These are phyloP conservation scores for Corythoichthys haematopterus DNA, from an alignment of 2,113 vertebrate species.

Conservation along the genomic window DNA sequence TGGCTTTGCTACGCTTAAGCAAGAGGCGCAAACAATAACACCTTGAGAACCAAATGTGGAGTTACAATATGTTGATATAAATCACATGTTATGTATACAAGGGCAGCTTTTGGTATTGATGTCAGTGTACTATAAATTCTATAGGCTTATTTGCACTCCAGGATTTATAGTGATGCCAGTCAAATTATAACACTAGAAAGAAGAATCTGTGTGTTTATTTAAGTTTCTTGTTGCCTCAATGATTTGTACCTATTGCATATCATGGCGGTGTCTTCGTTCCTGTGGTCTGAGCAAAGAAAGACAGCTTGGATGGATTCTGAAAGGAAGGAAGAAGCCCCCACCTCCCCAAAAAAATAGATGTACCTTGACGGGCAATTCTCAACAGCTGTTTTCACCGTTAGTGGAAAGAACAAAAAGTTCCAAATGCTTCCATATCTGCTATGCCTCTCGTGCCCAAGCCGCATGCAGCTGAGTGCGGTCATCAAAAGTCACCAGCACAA, in stretches of 20 bases:
- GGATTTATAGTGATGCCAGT: not conserved
- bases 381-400: conserved; percentile 16
- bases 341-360: not conserved
- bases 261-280: conserved; percentile 34
- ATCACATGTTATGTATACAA: conserved; percentile 12
- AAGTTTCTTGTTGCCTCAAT: conserved; percentile 22
- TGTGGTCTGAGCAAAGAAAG: conserved; percentile 22
- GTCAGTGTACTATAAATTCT: not conserved
- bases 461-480: conserved; percentile 43
- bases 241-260: conserved; percentile 36
- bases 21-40: conserved; percentile 11
- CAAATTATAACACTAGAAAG: not conserved
- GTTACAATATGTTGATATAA: conserved; percentile 22
- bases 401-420: conserved; percentile 8
- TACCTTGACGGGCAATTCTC: not conserved
- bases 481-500: conserved; percentile 36
- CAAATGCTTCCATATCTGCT: conserved; percentile 15
- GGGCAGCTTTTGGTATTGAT: conserved; percentile 16
- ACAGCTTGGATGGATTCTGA: conserved; percentile 5
- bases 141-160: not conserved
- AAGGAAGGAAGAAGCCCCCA: not conserved
- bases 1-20: conserved; percentile 10
- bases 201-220: conserved; percentile 3
- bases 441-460: conserved; percentile 25
- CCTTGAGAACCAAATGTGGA: conserved; percentile 15